These are phyloP conservation scores for Cliona cf. orientalis DNA, from an alignment of 37 sponge, comb jelly and placozoan genomes.

Conservation along the genomic window DNA sequence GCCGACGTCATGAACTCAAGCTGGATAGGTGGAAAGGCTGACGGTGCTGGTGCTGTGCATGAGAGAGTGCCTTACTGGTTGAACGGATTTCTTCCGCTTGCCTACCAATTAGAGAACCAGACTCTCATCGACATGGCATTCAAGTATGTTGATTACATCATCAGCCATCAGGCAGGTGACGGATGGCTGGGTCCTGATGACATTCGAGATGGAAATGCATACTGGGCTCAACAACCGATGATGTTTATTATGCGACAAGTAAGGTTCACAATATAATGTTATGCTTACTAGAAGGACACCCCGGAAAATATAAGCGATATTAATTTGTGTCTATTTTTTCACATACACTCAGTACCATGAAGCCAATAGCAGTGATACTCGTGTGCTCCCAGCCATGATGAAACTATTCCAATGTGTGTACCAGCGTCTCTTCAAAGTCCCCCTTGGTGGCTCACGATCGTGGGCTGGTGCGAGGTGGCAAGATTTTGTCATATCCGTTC, in stretches of 20 bases:
- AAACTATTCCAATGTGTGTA: conserved; percentile 55
- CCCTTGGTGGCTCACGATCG: conserved; percentile 37
- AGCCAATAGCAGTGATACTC: conserved; percentile 47
- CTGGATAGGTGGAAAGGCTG: conserved; percentile 77
- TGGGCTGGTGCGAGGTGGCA: conserved; percentile 80
- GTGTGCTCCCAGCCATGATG: conserved; percentile 66
- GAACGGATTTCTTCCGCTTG: conserved; percentile 80
- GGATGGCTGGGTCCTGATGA: conserved; percentile 83
- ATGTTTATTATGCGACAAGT: conserved; percentile 49
- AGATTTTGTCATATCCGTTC: conserved; percentile 62
- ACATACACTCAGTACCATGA: conserved; percentile 74
- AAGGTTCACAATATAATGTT: too few species aligned
- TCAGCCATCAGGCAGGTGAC: conserved; percentile 58
- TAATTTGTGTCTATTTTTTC: too few species aligned
- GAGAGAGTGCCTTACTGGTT: conserved; percentile 88
- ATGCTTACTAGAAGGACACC: too few species aligned
- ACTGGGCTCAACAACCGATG: conserved; percentile 79
- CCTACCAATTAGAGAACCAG: conserved; percentile 68
- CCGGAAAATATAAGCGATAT: too few species aligned
- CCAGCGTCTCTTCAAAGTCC: conserved; percentile 49
- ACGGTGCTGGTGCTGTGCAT: conserved; percentile 63
- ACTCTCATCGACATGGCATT: conserved; percentile 25
- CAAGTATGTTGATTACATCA: conserved; percentile 63
- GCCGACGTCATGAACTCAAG: conserved; percentile 72
- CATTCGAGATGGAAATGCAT: conserved; percentile 53